Evolutionary conservation across 1,140 invertebrate genomes (phyloP).

Genomic region (Eupristina koningsbergeri): DNA sequence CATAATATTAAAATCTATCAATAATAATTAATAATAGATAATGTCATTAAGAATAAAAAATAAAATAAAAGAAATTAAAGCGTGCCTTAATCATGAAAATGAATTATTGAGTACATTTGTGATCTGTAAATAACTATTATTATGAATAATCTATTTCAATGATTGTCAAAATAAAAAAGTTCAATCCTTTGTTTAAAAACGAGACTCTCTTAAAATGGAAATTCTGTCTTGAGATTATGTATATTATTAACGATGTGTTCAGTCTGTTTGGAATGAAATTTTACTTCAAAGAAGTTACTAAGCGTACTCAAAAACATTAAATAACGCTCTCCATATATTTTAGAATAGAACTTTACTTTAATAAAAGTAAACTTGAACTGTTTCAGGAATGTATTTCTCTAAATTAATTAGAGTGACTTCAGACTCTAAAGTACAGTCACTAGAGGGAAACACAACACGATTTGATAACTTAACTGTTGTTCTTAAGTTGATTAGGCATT

Average conservation of each 20-base stretch:
- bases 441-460: background rate
- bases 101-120: constrained; percentile 1
- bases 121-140: background rate
- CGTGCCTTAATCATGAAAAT: background rate
- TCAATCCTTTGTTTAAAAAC: background rate
- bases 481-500: background rate
- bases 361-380: background rate
- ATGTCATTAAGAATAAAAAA: too few relatives aligned
- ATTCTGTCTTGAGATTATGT: background rate
- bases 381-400: constrained; percentile 12
- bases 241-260: background rate
- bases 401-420: background rate
- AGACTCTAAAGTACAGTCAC: background rate
- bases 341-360: background rate
- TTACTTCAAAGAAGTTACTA: constrained; percentile 13
- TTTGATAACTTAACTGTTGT: background rate
- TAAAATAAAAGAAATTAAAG: too few relatives aligned
- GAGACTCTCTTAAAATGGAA: background rate
- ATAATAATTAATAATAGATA: too few relatives aligned
- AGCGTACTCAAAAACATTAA: background rate
- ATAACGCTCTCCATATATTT: background rate
- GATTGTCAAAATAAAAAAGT: background rate
- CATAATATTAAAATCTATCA: too few relatives aligned
- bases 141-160: background rate
- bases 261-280: constrained; percentile 26